Evolutionary conservation across 2,797 vertebrate species (phyloP), one percentile per base, ranked within the genome.

Genomic region (Sternotherus odoratus): DNA sequence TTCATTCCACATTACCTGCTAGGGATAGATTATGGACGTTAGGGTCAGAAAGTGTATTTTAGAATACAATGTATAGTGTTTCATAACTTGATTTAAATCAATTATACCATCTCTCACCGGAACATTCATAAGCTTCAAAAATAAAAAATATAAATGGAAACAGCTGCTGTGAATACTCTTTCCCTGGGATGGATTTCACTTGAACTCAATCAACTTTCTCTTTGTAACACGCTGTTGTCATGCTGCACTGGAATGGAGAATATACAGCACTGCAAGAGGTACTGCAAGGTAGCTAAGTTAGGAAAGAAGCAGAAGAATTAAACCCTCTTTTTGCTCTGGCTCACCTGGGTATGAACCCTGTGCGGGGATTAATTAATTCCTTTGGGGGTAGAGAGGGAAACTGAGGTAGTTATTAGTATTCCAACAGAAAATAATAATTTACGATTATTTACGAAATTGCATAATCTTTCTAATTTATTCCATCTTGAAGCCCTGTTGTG

Each of bases 1-100:
- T 69, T 97, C 84, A 75, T 92, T 96, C 95, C 84, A 89, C 88
- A 19, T 93, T 98, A 98, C 97, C 98, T 98, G 95, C 0, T 56
- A 97, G 96, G 95, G 95, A 96, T 96, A 95, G 93, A 72, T 85
- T 96, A 94, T 95, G 94, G 90, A 97, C 97, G 26, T 78, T 93
- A 96, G 95, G 95, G 95, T 97, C 97, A 98, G 97, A 98, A 96
- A 98, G 95, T 86, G 91, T 94, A 96, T 97, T 98, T 98, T 97
- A 97, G 95, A 98, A 98, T 97, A 97, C 97, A 97, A 95, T 96
- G 97, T 97, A 98, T 98, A 97, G 82, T 60, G 11, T 98, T 98
- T 98, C 98, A 97, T 98, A 98, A 98, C 98, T 98, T 97, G 97
- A 98, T 98, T 98, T 98, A 98, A 98, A 98, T 97, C 97, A 98